Percentiles rank a stretch among this genome's conserved stretches.
phyloP scores from a whole-genome alignment of 2,888 invertebrate genomes.

The Galerucella pusilla region DNA sequence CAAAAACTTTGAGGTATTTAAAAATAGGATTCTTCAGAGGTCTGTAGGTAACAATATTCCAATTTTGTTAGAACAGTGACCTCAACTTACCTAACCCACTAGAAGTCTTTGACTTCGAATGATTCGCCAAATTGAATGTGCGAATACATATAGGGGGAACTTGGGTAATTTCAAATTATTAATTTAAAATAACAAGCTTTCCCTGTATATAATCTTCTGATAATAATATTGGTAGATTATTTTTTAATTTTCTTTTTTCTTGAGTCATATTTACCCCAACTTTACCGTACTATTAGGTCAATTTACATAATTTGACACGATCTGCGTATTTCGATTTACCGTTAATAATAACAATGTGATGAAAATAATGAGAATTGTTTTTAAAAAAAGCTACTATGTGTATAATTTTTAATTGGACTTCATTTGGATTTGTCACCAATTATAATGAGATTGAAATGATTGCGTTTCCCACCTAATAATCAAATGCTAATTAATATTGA shows the following conservation, averaged over 20 bases:
- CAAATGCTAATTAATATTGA: too few relatives aligned
- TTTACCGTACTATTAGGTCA: conserved; percentile 18
- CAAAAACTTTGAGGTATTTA: too few relatives aligned
- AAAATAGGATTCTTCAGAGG: not conserved
- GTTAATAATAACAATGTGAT: conserved; percentile 1
- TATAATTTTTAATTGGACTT: too few relatives aligned
- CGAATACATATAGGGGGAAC: not conserved
- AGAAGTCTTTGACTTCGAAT: conserved; percentile 34
- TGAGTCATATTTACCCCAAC: not conserved
- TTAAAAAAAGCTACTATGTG: not conserved
- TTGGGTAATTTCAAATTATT: not conserved
- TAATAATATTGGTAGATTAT: too few relatives aligned
- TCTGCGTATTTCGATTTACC: conserved; percentile 17
- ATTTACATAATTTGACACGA: conserved; percentile 29
- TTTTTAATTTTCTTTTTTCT: too few relatives aligned
- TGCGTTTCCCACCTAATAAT: too few relatives aligned
- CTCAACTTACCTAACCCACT: conserved; percentile 21
- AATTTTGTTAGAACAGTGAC: conserved; percentile 9
- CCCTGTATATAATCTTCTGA: too few relatives aligned
- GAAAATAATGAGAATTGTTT: not conserved
- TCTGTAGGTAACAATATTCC: too few relatives aligned
- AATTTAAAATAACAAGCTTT: too few relatives aligned
- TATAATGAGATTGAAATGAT: too few relatives aligned
- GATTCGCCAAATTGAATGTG: conserved; percentile 29
- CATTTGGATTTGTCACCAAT: too few relatives aligned